Evolutionary conservation across 2,797 vertebrate species (phyloP).

Genomic region (Chelonia mydas): DNA sequence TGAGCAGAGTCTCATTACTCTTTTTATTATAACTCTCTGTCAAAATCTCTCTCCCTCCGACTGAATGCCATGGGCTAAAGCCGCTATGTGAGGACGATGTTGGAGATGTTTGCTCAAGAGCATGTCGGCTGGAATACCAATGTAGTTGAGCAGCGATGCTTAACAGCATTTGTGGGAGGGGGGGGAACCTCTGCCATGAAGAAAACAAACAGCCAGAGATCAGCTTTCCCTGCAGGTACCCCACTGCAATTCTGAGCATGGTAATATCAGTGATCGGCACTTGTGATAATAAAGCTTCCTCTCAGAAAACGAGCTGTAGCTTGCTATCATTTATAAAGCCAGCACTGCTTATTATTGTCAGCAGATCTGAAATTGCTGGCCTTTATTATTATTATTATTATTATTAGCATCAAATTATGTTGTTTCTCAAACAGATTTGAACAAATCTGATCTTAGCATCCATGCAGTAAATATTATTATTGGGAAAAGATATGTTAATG

Average conservation of each 20-base stretch:
- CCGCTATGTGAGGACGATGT: background rate
- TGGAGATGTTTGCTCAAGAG: background rate
- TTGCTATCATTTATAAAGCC: background rate
- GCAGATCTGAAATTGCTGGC: background rate
- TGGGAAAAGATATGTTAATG: background rate
- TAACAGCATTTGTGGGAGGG: background rate
- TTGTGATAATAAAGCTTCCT: background rate
- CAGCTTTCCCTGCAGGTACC: slow-evolving; percentile 41
- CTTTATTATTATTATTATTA: background rate
- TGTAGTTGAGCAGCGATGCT: background rate
- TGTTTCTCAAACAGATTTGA: background rate
- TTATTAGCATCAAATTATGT: background rate
- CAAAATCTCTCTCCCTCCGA: background rate
- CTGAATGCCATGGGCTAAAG: slow-evolving; percentile 21
- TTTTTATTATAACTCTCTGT: slow-evolving; percentile 2
- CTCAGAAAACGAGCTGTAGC: background rate
- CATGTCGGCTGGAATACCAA: slow-evolving; percentile 48
- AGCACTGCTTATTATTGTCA: background rate
- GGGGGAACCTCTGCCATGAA: background rate
- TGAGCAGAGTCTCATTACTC: background rate
- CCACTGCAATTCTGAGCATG: background rate
- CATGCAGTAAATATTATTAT: background rate
- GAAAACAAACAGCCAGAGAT: slow-evolving; percentile 21
- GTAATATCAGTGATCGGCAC: background rate
- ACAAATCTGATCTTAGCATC: background rate